Evolutionary conservation across 2,797 vertebrate genomes (phyloP), one percentile per base, ranked within the genome.

Genomic region (Moxostoma hubbsi): DNA sequence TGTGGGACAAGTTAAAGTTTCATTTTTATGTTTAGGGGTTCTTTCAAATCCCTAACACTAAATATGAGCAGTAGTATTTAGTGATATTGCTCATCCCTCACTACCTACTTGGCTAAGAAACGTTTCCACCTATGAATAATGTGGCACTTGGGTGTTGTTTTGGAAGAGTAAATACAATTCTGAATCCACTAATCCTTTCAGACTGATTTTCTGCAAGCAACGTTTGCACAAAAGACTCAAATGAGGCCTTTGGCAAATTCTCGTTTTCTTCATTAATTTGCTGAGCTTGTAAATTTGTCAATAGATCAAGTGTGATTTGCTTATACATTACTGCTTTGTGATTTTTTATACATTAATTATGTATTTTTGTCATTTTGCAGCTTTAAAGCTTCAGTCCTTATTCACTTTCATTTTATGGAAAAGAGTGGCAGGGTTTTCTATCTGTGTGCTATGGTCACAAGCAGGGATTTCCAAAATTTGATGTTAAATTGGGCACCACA

Each of bases 181-280:
- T 1, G 36, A 45, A 16, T 75, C 36, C n/a, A 10, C 67, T 78
- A 78, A 78, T 78, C 76, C 66, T 54, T 43, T 70, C 15, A 47
- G 51, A 43, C 73, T 57, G 73, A 55, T 75, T 46, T 65, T 18
- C 62, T 6, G 18, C 43, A n/a, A 47, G 62, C 62, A 10, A n/a
- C 11, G 49, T 69, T 77, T 70, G 58, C 67, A 12, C 36, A 3
- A 18, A 9, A 61, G 75, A 78, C 59, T 53, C 15, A 54, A 69
- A 78, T 71, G 43, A 78, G 75, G 76, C 66, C 50, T 61, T 78
- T 63, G 58, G 76, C 57, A 69, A 63, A 49, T 62, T 71, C 58
- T n/a, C 9, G 16, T 71, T 18, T 71, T 46, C 12, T 69, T 78
- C 59, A 70, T 78, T 70, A 78, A 49, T 63, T 70, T 50, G 50